Percentiles rank a stretch among this genome's conserved stretches.
Evolutionary conservation across 2,113 vertebrate species (phyloP).

Genomic region (Muntiacus muntjak): DNA sequence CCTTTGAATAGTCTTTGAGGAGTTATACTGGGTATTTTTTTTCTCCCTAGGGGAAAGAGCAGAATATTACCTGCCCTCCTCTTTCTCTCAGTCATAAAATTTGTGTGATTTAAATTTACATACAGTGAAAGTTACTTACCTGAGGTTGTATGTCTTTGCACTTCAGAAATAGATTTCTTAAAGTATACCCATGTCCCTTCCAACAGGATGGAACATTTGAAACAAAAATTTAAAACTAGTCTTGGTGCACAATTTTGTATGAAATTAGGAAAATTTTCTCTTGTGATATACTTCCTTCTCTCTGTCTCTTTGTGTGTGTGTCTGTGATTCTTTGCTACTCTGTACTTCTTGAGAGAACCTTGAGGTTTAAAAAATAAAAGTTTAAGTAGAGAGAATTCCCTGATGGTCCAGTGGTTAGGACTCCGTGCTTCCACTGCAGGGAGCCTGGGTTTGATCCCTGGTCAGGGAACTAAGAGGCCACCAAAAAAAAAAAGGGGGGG

Average conservation of each 20-base stretch:
- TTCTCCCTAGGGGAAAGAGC: neutral
- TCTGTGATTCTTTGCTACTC: constrained; percentile 24
- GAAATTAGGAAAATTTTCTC: neutral
- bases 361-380: neutral
- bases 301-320: neutral
- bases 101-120: constrained; percentile 31
- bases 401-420: neutral
- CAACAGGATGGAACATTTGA: constrained; percentile 21
- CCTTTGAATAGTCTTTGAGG: constrained; percentile 64
- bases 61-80: neutral
- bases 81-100: constrained; percentile 35
- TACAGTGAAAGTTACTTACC: constrained; percentile 9
- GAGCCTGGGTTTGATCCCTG: neutral
- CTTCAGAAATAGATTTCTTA: constrained; percentile 42
- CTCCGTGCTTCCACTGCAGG: neutral
- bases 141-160: neutral
- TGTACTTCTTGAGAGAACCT: neutral
- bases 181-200: neutral
- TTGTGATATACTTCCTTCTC: neutral
- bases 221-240: constrained; percentile 28
- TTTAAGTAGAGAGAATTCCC: neutral
- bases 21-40: neutral
- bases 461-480: neutral
- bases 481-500: neutral
- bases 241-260: constrained; percentile 18